A percentile compares a stretch with the other conserved stretches of the same genome.
Conservation (phyloP, 2,797 vertebrate species). For the Benthosema pterotum region DNA sequence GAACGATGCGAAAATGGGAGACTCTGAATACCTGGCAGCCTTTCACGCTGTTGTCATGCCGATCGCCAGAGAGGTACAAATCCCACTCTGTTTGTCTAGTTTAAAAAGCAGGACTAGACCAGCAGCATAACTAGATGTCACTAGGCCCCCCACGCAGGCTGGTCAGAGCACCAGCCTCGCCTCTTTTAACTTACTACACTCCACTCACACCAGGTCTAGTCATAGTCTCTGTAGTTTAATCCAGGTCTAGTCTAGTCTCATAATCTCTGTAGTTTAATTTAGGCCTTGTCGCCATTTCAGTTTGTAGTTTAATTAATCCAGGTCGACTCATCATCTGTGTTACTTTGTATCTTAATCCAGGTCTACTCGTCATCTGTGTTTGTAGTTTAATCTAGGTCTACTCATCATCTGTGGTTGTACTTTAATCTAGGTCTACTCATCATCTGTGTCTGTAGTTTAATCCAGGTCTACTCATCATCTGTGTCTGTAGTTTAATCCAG, state of each 20-base stretch:
- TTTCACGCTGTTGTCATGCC: slow-evolving; percentile 89
- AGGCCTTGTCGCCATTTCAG: neutral
- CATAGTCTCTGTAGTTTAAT: neutral
- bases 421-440: neutral
- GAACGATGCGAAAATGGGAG: slow-evolving; percentile 84
- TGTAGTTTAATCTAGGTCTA: slow-evolving; percentile 9
- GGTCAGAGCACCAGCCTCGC: no score
- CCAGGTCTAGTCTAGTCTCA: neutral
- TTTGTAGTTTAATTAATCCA: slow-evolving; percentile 56
- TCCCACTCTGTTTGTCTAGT: no score
- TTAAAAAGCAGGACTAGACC: no score
- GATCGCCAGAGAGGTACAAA: slow-evolving; percentile 85
- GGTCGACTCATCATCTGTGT: slow-evolving; percentile 67
- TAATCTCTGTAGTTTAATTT: neutral
- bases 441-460: slow-evolving; percentile 3
- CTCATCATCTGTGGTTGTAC: neutral
- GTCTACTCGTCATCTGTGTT: neutral
- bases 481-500: neutral
- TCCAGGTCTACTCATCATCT: neutral
- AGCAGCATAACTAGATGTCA: no score
- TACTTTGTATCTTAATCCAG: neutral
- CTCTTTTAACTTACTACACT: no score
- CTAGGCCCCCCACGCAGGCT: no score
- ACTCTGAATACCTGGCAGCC: slow-evolving; percentile 87
- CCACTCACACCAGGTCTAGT: neutral